phyloP scores from a whole-genome alignment of 2,113 vertebrate species.

The Potamarius usumacintae region DNA sequence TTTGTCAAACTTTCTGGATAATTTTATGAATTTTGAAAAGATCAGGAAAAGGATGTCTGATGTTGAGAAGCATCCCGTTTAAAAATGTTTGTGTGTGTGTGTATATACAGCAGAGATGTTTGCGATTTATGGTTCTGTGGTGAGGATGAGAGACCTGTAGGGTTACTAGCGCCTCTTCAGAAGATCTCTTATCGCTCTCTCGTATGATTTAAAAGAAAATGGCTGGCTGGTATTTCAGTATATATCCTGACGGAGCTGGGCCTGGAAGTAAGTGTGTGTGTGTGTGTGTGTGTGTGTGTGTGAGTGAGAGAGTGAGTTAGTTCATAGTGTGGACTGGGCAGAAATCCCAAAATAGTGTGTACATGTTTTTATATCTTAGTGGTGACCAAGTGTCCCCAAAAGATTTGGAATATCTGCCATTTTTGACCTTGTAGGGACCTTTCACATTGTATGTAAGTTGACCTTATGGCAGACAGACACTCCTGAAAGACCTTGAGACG shows the following conservation, averaged over 20 bases:
- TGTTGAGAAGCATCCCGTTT: not conserved
- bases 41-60: not conserved
- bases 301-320: conserved; percentile 3
- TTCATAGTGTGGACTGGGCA: conserved; percentile 41
- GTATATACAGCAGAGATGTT: not conserved
- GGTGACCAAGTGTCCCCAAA: not conserved
- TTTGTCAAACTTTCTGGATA: not conserved
- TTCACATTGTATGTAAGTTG: conserved; percentile 3
- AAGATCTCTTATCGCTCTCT: conserved; percentile 6
- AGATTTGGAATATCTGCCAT: too few species aligned
- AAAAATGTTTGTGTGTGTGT: too few species aligned
- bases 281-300: not conserved
- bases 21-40: not conserved
- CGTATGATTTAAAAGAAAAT: conserved; percentile 44
- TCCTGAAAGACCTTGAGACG: conserved; percentile 37
- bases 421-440: not conserved
- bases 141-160: not conserved
- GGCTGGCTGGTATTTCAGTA: conserved; percentile 22
- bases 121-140: not conserved
- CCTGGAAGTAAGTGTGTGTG: conserved; percentile 8
- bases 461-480: conserved; percentile 15
- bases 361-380: not conserved
- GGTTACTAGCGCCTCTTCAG: conserved; percentile 20
- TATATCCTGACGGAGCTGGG: conserved; percentile 29
- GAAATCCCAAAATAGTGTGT: conserved; percentile 36